Evolutionary conservation across 2,888 invertebrate genomes (phyloP).

Genomic region (Gisinianus flammeolus): DNA sequence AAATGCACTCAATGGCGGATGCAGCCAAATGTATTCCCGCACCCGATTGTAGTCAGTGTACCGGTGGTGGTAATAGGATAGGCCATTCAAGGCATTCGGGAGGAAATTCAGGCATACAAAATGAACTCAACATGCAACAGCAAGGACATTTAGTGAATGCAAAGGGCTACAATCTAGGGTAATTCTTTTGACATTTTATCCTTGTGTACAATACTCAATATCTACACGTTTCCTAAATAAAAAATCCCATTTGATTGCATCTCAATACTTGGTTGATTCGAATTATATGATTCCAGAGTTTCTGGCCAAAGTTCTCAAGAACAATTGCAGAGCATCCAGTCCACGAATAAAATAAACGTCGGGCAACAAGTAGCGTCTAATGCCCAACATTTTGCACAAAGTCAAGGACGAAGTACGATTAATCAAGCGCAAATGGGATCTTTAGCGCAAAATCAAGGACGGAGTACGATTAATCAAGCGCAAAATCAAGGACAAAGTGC

Average conservation of each 20-base stretch:
- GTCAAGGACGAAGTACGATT: background rate
- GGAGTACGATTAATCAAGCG: slow-evolving; percentile 16
- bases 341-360: background rate
- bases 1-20: slow-evolving; percentile 45
- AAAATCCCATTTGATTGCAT: background rate
- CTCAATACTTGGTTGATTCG: background rate
- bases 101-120: background rate
- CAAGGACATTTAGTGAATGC: too few species aligned
- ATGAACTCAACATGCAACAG: background rate
- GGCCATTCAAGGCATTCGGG: too few species aligned
- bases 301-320: background rate
- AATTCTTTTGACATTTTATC: too few species aligned
- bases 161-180: background rate
- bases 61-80: background rate
- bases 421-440: background rate
- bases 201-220: too few species aligned
- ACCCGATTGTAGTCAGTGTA: slow-evolving; percentile 44
- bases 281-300: background rate
- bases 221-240: too few species aligned
- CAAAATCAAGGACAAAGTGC: slow-evolving; percentile 3
- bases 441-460: background rate
- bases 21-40: slow-evolving; percentile 49
- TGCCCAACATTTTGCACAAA: background rate
- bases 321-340: background rate
- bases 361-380: too few species aligned